A percentile compares a stretch with the other conserved stretches of the same genome.
These are phyloP conservation scores for Aquatica leii DNA, from an alignment of 2,888 invertebrate genomes.

Conservation along the genomic window DNA sequence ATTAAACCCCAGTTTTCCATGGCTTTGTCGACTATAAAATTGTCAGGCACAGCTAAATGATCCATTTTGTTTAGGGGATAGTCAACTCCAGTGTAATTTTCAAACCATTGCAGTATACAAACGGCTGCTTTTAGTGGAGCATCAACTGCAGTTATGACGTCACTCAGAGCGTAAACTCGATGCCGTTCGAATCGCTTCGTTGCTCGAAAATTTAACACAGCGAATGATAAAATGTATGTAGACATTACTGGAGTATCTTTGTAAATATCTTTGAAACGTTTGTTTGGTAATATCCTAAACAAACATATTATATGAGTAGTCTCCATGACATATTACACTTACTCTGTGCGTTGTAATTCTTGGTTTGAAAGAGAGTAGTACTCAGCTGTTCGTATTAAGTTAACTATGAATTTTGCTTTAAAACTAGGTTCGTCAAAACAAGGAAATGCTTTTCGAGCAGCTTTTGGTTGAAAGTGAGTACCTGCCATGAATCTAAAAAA, in stretches of 20 bases:
- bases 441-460: conserved; percentile 75
- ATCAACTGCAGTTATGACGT: conserved; percentile 53
- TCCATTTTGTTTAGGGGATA: conserved; percentile 73
- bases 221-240: conserved; percentile 82
- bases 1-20: conserved; percentile 91
- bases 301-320: background rate
- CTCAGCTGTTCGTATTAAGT: conserved; percentile 48
- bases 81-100: conserved; percentile 65
- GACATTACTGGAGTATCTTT: conserved; percentile 70
- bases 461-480: conserved; percentile 20
- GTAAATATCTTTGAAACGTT: conserved; percentile 38
- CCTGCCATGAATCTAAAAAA: conserved; percentile 9
- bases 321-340: conserved; percentile 1
- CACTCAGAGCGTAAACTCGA: conserved; percentile 54
- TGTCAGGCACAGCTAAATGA: conserved; percentile 73
- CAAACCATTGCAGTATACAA: conserved; percentile 62
- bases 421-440: conserved; percentile 72
- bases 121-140: conserved; percentile 60
- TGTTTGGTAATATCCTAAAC: conserved; percentile 12
- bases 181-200: conserved; percentile 1
- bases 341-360: conserved; percentile 19
- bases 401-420: conserved; percentile 55
- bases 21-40: conserved; percentile 77
- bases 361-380: conserved; percentile 22
- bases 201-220: conserved; percentile 68